Conservation (phyloP, 2,113 vertebrate species). For the Eonycteris spelaea region DNA sequence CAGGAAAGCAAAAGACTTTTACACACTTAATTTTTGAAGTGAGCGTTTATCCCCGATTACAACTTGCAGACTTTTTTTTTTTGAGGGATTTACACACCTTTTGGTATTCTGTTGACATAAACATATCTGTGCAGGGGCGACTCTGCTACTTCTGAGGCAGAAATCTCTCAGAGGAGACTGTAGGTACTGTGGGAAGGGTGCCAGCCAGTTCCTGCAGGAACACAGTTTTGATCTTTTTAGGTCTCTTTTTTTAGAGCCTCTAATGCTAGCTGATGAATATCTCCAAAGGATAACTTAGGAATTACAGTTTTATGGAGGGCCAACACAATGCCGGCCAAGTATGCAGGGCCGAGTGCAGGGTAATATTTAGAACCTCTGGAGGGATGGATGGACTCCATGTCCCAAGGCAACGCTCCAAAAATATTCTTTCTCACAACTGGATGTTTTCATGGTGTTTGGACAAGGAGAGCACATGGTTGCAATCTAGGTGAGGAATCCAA, state of each 20-base stretch:
- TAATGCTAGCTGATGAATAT: slow-evolving; percentile 9
- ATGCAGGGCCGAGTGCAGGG: background rate
- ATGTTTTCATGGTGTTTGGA: slow-evolving; percentile 22
- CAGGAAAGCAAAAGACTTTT: background rate
- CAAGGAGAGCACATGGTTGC: background rate
- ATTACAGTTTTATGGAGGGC: background rate
- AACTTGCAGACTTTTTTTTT: no score
- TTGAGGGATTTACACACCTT: no score
- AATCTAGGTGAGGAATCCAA: background rate
- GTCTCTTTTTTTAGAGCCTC: background rate
- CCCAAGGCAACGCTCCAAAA: slow-evolving; percentile 55
- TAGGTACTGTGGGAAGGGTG: background rate
- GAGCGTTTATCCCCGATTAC: no score
- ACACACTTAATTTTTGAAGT: no score
- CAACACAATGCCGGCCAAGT: slow-evolving; percentile 14
- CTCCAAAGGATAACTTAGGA: slow-evolving; percentile 38
- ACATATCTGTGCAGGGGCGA: background rate
- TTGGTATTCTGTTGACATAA: background rate
- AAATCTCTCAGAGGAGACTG: background rate
- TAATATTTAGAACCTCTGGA: slow-evolving; percentile 42
- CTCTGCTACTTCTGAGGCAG: background rate
- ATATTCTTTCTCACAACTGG: slow-evolving; percentile 56
- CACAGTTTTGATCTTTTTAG: background rate
- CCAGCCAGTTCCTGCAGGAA: background rate
- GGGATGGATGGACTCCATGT: background rate